Evolutionary conservation across 2,797 vertebrate genomes (phyloP).

Genomic region (Enteromius viviparus): DNA sequence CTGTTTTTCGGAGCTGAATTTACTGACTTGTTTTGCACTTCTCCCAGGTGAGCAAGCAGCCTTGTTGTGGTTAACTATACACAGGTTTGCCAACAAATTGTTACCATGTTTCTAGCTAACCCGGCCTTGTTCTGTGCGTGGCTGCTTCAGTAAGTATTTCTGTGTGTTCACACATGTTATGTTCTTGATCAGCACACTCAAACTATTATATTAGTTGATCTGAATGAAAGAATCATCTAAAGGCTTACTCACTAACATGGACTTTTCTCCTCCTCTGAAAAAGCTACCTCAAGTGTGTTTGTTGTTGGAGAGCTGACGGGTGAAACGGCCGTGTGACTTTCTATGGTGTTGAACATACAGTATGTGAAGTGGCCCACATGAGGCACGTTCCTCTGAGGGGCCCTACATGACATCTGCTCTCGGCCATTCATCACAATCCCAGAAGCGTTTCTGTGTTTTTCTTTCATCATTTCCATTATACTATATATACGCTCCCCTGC

Average conservation of each 20-base stretch:
- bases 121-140: not conserved
- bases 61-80: not conserved
- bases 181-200: not conserved
- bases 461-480: slow-evolving; percentile 1
- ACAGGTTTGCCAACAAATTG: not conserved
- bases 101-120: not conserved
- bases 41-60: not conserved
- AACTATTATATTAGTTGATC: not conserved
- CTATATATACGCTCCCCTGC: not conserved
- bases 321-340: not conserved
- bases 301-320: not conserved
- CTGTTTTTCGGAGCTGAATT: not conserved
- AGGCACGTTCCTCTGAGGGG: not conserved
- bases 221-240: not conserved
- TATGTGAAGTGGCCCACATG: not conserved
- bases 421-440: slow-evolving; percentile 3
- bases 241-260: not conserved
- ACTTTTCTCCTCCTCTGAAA: not conserved
- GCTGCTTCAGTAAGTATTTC: not conserved
- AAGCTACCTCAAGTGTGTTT: not conserved
- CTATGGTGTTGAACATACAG: not conserved
- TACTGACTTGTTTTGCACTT: too few relatives aligned
- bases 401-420: not conserved
- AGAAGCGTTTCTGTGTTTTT: slow-evolving; percentile 4
- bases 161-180: not conserved